These are phyloP conservation scores for Troides helena DNA, from an alignment of 2,888 invertebrate species.

Conservation along the genomic window DNA sequence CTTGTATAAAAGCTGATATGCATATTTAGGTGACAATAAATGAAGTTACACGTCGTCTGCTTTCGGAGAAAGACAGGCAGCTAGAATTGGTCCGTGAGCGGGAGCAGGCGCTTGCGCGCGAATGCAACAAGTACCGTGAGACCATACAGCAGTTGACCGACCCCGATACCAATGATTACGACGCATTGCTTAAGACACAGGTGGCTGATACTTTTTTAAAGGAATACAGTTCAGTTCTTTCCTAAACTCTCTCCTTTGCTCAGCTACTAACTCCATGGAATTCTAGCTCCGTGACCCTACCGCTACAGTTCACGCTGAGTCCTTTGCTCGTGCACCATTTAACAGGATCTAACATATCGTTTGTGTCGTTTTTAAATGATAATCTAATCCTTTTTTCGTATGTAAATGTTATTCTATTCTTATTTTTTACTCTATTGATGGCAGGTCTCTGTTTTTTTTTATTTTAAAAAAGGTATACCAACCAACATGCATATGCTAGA, in stretches of 20 bases:
- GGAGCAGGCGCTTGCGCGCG: constrained; percentile 80
- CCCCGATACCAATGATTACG: constrained; percentile 80
- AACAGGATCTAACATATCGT: no score
- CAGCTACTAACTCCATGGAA: neutral
- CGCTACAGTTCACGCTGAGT: neutral
- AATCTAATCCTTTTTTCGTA: no score
- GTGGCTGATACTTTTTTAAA: constrained; percentile 43
- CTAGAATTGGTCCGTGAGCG: constrained; percentile 83
- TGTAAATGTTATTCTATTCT: no score
- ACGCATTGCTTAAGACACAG: constrained; percentile 68
- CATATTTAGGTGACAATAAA: constrained; percentile 72
- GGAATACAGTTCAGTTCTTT: neutral
- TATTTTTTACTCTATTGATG: no score
- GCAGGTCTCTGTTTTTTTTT: no score
- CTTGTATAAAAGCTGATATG: neutral
- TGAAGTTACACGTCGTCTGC: constrained; percentile 82
- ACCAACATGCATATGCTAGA: no score
- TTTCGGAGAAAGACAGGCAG: constrained; percentile 86
- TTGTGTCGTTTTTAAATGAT: no score
- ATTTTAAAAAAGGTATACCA: no score
- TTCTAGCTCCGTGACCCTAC: neutral
- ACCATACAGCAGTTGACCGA: constrained; percentile 85
- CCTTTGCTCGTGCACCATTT: no score
- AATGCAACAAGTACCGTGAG: constrained; percentile 84
- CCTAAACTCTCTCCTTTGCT: neutral